Base-by-base conservation (phyloP, 2,797 vertebrate species). In the Tenualosa thibaudeaui region DNA sequence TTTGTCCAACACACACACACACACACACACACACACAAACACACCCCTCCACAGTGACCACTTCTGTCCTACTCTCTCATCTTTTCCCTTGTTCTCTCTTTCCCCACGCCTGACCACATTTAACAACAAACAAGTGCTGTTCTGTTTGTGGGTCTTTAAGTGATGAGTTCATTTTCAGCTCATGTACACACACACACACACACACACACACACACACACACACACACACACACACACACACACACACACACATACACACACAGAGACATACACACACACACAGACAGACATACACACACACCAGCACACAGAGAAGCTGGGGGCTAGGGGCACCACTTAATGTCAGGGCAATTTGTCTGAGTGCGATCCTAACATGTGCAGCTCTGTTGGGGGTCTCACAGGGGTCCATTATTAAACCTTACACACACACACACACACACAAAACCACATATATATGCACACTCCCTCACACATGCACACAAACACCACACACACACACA, bases 301-400 rank as follows among this genome's bases (percentile, higher is more conserved):
- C 82, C 84, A 82, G 84, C 71, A 81, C 83, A 83, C 82, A 81
- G 65, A 85, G 37, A 56, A 2, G 26, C 9, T 31, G 26, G 26
- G 65, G 13, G 26, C 65, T 24, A 68, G 9, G 65, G 65, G 26
- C 26, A 9, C 65, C 24, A 71, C 65, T 71, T 37, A 37, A 71
- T 71, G 65, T 71, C 65, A 71, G 65, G 26, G 65, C 65, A 71
- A 71, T 71, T 71, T 71, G 65, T 37, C 26, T 71, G 65, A 71
- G 65, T 71, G 65, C 65, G 65, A 37, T 26, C 10, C 26, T 17
- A 71, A 71, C 65, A 84, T 86, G 92, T 93, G 90, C 93, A 93
- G 93, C 90, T 91, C 85, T 62, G 0, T 0, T 2, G 0, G 46
- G 53, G 82, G 50, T 81, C 88, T 84, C 62, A 26, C 3, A 51